Evolutionary conservation across 2,113 vertebrate genomes (phyloP).

Genomic region (Caranx ignobilis): DNA sequence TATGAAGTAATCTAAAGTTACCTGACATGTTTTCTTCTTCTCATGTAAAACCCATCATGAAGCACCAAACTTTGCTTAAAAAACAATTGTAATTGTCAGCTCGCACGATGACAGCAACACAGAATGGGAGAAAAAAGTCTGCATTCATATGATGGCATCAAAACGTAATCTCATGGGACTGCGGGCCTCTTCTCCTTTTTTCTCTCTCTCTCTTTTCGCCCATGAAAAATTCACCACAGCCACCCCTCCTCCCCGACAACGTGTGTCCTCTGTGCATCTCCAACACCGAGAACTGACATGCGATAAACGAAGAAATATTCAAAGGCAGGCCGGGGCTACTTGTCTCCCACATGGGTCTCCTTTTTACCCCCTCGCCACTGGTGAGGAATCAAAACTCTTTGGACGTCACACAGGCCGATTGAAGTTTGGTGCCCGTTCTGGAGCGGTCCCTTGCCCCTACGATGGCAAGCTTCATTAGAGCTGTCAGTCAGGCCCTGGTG

Average conservation of each 20-base stretch:
- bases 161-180: conserved; percentile 43
- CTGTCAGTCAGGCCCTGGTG: conserved; percentile 84
- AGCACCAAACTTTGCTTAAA: conserved; percentile 13
- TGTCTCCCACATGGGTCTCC: conserved; percentile 73
- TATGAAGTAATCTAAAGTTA: conserved; percentile 39
- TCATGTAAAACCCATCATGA: conserved; percentile 2
- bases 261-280: conserved; percentile 58
- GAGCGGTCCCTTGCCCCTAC: conserved; percentile 66
- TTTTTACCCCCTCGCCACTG: conserved; percentile 61
- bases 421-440: conserved; percentile 79
- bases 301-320: conserved; percentile 77
- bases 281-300: conserved; percentile 69
- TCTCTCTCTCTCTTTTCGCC: conserved; percentile 23
- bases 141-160: conserved; percentile 48
- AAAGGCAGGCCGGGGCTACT: conserved; percentile 68
- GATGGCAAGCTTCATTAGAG: conserved; percentile 84
- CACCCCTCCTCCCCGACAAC: conserved; percentile 36
- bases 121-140: conserved; percentile 20
- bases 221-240: conserved; percentile 75
- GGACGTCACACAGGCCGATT: conserved; percentile 81
- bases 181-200: conserved; percentile 3
- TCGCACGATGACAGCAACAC: conserved; percentile 17
- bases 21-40: conserved; percentile 39
- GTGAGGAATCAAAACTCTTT: conserved; percentile 78
- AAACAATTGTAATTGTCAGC: conserved; percentile 28